Conservation (phyloP, 2,888 invertebrate genomes). For the Drosophila prolongata region DNA sequence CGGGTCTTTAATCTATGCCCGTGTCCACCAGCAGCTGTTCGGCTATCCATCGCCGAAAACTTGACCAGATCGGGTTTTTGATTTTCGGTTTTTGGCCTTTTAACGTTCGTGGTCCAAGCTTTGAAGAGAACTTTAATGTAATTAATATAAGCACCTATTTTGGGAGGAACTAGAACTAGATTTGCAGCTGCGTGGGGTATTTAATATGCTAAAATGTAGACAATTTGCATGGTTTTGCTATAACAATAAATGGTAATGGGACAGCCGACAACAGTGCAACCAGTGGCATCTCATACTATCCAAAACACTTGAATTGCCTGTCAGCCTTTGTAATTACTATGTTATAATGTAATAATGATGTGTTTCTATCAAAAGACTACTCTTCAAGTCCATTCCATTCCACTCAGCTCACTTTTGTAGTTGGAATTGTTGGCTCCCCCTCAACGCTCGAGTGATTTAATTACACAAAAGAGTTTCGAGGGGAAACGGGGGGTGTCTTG, state of each 20-base stretch:
- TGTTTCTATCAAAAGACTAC: conserved; percentile 51
- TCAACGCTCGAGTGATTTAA: conserved; percentile 78
- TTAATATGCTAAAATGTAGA: conserved; percentile 24
- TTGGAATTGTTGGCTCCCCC: conserved; percentile 37
- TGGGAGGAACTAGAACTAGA: conserved; percentile 54
- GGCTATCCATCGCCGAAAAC: conserved; percentile 26
- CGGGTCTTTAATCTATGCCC: conserved; percentile 39
- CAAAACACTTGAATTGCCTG: conserved; percentile 51
- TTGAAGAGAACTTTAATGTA: conserved; percentile 24
- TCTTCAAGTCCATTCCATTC: conserved; percentile 31
- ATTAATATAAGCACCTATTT: conserved; percentile 49
- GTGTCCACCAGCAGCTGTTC: conserved; percentile 43
- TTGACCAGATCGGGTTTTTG: conserved; percentile 37
- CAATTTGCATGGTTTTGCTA: conserved; percentile 30
- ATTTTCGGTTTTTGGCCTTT: conserved; percentile 11
- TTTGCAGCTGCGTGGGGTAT: conserved; percentile 55
- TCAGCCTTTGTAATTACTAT: conserved; percentile 48
- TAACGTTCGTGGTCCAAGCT: not conserved
- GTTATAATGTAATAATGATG: conserved; percentile 58
- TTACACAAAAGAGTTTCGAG: conserved; percentile 55
- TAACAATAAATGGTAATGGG: conserved; percentile 3
- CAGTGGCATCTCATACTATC: conserved; percentile 12
- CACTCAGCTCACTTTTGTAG: conserved; percentile 31
- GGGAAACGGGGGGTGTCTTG: conserved; percentile 29
- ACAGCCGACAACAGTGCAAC: conserved; percentile 4